Conservation (phyloP, 2,797 vertebrate genomes). For the Babyrousa celebensis region DNA sequence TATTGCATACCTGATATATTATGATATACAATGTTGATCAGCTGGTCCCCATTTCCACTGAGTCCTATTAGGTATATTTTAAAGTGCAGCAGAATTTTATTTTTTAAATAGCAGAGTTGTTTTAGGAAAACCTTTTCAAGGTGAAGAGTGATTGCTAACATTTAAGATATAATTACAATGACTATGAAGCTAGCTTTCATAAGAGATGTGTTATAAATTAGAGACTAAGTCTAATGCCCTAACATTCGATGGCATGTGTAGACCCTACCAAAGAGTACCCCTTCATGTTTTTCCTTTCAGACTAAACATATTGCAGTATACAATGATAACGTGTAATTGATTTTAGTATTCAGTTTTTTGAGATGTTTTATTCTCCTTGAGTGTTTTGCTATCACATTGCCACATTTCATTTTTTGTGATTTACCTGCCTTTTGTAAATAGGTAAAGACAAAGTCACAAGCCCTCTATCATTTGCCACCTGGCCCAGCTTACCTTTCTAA, state of each 20-base stretch:
- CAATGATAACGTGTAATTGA: background rate
- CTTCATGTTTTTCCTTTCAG: background rate
- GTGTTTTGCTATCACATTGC: background rate
- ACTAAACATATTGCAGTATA: background rate
- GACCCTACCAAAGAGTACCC: background rate
- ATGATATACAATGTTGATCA: slow-evolving; percentile 74
- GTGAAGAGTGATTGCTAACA: slow-evolving; percentile 20
- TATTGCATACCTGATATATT: slow-evolving; percentile 74
- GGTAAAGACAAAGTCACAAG: background rate
- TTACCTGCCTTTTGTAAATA: background rate
- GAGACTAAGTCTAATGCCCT: background rate
- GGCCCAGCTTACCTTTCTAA: background rate
- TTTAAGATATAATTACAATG: slow-evolving; percentile 1
- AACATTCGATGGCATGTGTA: background rate
- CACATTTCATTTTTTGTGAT: background rate
- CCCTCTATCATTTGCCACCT: background rate
- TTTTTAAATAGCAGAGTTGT: background rate
- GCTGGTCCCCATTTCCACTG: slow-evolving; percentile 78
- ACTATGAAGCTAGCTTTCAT: background rate
- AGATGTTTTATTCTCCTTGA: background rate
- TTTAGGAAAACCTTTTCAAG: slow-evolving; percentile 26
- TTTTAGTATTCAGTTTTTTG: background rate
- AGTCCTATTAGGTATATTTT: slow-evolving; percentile 66
- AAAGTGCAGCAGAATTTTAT: slow-evolving; percentile 41
- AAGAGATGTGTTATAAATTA: background rate